A percentile compares a stretch with the other conserved stretches of the same genome.
These are phyloP conservation scores for Limnephilus rhombicus DNA, from an alignment of 2,888 invertebrate genomes.

Conservation along the genomic window DNA sequence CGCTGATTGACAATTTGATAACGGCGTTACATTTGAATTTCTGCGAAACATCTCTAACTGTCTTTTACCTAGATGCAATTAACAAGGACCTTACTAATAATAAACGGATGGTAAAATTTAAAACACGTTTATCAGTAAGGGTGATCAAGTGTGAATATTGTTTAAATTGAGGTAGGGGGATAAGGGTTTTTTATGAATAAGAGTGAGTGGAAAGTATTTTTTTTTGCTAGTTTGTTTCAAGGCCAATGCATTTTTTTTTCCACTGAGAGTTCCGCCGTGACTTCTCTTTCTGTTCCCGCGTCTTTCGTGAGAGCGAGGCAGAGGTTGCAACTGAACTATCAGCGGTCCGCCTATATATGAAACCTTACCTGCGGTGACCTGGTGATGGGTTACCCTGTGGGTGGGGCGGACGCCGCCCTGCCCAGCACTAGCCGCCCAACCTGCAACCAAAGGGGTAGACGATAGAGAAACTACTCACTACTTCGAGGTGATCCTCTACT, in stretches of 20 bases:
- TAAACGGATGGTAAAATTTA: too few relatives aligned
- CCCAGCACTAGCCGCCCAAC: slow-evolving; percentile 55
- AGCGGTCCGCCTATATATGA: background rate
- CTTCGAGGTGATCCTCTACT: background rate
- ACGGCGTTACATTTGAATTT: too few relatives aligned
- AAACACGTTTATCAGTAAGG: too few relatives aligned
- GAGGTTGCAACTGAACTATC: background rate
- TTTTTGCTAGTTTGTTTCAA: background rate
- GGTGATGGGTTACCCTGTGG: slow-evolving; percentile 55
- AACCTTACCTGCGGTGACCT: slow-evolving; percentile 62
- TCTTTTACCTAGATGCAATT: too few relatives aligned
- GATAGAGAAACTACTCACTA: background rate
- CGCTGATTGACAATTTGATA: too few relatives aligned
- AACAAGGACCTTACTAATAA: too few relatives aligned
- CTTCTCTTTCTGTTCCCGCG: too few relatives aligned
- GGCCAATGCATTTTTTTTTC: background rate
- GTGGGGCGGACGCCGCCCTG: slow-evolving; percentile 56
- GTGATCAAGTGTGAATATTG: too few relatives aligned
- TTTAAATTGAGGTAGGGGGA: too few relatives aligned
- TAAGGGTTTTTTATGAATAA: background rate
- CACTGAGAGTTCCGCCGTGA: too few relatives aligned
- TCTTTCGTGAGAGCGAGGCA: background rate
- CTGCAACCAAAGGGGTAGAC: slow-evolving; percentile 52
- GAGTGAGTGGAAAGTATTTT: background rate
- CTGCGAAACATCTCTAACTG: too few relatives aligned